Conservation (phyloP, 2,797 vertebrate species). For the Sebastes hubbsi region DNA sequence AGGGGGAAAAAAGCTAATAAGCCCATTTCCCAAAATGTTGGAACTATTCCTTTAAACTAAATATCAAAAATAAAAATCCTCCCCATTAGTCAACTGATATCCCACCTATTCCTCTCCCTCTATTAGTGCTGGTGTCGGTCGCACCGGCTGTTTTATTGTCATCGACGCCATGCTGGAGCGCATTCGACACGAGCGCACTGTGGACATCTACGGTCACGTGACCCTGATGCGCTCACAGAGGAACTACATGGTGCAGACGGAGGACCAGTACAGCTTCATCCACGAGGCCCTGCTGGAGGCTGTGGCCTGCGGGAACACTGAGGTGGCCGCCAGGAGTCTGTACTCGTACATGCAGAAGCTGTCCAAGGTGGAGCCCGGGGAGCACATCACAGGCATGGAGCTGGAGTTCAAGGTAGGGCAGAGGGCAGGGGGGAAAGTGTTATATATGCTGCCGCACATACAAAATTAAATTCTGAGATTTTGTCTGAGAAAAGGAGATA, state of each 20-base stretch:
- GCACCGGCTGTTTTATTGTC: constrained; percentile 97
- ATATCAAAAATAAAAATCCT: not conserved
- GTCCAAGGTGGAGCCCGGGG: constrained; percentile 92
- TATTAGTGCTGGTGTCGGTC: constrained; percentile 92
- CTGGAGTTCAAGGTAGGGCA: constrained; percentile 94
- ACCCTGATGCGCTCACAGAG: constrained; percentile 97
- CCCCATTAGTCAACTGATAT: not conserved
- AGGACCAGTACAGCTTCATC: constrained; percentile 99
- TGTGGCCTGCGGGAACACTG: constrained; percentile 95
- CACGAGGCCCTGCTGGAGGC: constrained; percentile 97
- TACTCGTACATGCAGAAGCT: constrained; percentile 97
- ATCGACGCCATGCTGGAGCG: constrained; percentile 98
- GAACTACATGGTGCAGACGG: constrained; percentile 99
- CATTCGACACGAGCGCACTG: constrained; percentile 93
- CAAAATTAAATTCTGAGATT: not conserved
- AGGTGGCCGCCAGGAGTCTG: constrained; percentile 94
- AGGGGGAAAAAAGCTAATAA: not conserved
- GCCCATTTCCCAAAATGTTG: not conserved
- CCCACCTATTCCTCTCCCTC: not conserved
- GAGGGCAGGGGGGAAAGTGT: not conserved
- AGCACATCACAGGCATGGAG: constrained; percentile 96
- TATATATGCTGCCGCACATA: not conserved
- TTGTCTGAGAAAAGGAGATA: not conserved
- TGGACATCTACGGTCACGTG: constrained; percentile 96
- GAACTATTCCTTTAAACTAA: not conserved